Percentiles rank a stretch among this genome's conserved stretches.
Evolutionary conservation across 2,797 vertebrate species (phyloP).

Genomic region (Danio albolineatus): DNA sequence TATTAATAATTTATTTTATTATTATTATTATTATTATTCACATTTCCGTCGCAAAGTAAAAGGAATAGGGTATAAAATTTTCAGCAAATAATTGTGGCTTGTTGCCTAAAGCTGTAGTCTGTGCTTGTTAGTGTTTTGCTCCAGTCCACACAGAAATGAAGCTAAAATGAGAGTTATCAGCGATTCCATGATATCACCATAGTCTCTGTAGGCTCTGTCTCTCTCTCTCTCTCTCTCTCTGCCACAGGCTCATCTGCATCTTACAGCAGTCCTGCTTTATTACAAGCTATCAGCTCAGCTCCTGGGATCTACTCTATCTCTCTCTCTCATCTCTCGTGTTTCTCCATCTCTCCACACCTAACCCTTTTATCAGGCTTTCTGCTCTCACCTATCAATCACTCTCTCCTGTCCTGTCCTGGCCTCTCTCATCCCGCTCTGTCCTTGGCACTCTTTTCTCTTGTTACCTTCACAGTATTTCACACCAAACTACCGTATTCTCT

Average conservation of each 20-base stretch:
- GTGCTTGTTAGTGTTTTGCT: not conserved
- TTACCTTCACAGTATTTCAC: conserved; percentile 10
- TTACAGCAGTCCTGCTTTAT: conserved; percentile 67
- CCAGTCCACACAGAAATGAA: conserved; percentile 7
- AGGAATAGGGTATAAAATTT: not conserved
- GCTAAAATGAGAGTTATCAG: conserved; percentile 21
- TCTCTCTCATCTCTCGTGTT: conserved; percentile 8
- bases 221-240: conserved; percentile 36
- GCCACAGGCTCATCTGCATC: conserved; percentile 73
- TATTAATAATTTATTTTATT: too few relatives aligned
- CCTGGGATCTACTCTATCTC: conserved; percentile 55
- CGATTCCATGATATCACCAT: conserved; percentile 25
- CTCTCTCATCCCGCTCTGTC: conserved; percentile 19
- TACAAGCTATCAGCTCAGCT: conserved; percentile 67
- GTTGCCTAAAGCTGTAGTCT: conserved; percentile 11
- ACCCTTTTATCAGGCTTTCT: conserved; percentile 19
- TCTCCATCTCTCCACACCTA: conserved; percentile 13
- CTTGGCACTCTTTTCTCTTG: conserved; percentile 22
- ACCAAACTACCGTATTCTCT: conserved; percentile 14
- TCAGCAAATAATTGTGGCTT: not conserved
- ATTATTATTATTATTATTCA: too few relatives aligned
- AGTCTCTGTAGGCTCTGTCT: not conserved
- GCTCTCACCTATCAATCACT: conserved; percentile 42
- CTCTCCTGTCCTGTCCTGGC: conserved; percentile 9
- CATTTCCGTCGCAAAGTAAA: not conserved